phyloP scores from a whole-genome alignment of 2,113 vertebrate species.

The Ctenodactylus gundi region DNA sequence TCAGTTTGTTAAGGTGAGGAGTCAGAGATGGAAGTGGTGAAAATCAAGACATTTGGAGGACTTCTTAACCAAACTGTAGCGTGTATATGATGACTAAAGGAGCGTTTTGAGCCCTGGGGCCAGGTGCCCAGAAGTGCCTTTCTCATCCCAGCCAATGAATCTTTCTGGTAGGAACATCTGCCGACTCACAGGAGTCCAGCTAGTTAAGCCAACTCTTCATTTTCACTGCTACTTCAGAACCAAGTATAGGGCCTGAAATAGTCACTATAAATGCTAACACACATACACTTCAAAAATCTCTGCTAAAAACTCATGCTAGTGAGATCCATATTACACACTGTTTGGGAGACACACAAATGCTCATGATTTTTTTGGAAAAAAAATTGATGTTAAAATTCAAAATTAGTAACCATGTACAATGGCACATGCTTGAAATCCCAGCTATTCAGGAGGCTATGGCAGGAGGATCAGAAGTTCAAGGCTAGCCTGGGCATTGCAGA shows the following conservation, averaged over 20 bases:
- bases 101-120: neutral
- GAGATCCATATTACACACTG: neutral
- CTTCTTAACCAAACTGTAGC: neutral
- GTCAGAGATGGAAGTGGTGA: neutral
- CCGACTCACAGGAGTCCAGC: neutral
- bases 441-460: neutral
- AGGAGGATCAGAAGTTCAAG: neutral
- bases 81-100: neutral
- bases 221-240: neutral
- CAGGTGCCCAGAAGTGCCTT: neutral
- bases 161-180: neutral
- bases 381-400: neutral
- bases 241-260: neutral
- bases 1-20: neutral
- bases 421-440: neutral
- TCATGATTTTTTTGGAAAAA: neutral
- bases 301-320: neutral
- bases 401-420: neutral
- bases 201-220: neutral
- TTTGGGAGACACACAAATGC: neutral
- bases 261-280: neutral
- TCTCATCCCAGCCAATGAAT: neutral
- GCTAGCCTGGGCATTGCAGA: neutral
- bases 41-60: neutral
- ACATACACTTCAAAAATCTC: neutral